These are phyloP conservation scores for Stichodactyla mertensii DNA, from an alignment of 64 coral and sea anemone species.

Conservation along the genomic window DNA sequence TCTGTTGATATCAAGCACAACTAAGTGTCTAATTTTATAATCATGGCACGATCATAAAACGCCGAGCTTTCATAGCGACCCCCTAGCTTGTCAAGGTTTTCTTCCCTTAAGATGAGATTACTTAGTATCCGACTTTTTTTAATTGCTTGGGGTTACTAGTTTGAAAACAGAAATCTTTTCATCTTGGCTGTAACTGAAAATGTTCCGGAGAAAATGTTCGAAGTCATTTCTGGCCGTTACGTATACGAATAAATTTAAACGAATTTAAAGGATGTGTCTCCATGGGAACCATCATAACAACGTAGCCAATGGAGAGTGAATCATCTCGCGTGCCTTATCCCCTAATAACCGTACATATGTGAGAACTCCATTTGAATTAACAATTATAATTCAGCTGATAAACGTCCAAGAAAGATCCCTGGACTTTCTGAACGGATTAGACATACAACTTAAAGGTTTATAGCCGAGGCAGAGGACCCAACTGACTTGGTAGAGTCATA, in stretches of 20 bases:
- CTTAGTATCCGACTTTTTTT: neutral
- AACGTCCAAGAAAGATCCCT: neutral
- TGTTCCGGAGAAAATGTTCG: neutral
- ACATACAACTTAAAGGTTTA: neutral
- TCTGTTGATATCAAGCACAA: neutral
- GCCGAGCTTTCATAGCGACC: neutral
- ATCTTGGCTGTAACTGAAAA: neutral
- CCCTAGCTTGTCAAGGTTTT: neutral
- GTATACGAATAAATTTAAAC: neutral
- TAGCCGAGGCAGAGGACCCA: neutral
- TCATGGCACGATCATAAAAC: neutral
- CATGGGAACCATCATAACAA: constrained; percentile 13
- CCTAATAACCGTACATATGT: constrained; percentile 15
- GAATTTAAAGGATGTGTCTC: neutral
- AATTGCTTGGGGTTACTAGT: too few relatives aligned
- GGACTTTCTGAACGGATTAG: neutral
- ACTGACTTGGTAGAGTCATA: neutral
- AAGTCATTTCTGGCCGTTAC: neutral
- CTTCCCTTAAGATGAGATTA: neutral
- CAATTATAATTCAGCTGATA: constrained; percentile 7
- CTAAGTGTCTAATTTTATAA: neutral
- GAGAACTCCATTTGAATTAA: constrained; percentile 1
- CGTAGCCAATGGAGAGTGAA: constrained; percentile 5
- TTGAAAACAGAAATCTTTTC: neutral
- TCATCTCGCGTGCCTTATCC: neutral